Base-by-base conservation (phyloP, 2,888 invertebrate genomes). In the Agrochola circellaris region DNA sequence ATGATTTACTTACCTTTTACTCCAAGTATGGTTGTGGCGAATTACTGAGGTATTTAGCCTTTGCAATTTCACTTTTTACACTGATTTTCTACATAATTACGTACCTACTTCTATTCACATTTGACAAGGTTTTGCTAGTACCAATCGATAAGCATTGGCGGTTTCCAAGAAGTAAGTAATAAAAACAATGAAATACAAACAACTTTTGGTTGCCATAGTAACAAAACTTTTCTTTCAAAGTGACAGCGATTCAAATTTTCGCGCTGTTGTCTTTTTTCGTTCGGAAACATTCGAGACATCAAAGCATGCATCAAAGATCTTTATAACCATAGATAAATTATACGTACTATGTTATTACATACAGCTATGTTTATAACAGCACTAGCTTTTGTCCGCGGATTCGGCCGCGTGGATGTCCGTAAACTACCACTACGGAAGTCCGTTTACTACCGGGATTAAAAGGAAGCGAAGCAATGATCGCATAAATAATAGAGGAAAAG, bases 221-320 rank as follows among this genome's bases (percentile, higher is more conserved):
- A 88, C 86, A 20, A 82, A 67, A 67, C 62, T 85, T 79, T 68
- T 67, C 23, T 64, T 56, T 48, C 20, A 60, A 17, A 48, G 26
- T 83, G 82, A 87, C 87, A 88, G 80, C 56, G 23, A 69, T 89
- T 89, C 65, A 61, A 89, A 77, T 80, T 73, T 84, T 84, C 84
- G 81, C 87, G 64, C 42, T 30, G 1, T 42, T 48, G 1, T 15
- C 1, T 5, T 23, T 48, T 34, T n/a, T n/a, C 70, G 73, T 84
- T 79, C 79, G 48, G 70, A 83, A 76, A 85, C 48, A n/a, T 30
- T 23, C n/a, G 9, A 42, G 3, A 42, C 4, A 48, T 30, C 58
- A 26, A 26, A 26, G 26, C 15, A 45, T 51, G 48, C 48, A 38
- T 38, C 38, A 34, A 34, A 34, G 30, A 30, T 3, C 30, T n/a